Evolutionary conservation across 2,113 vertebrate species (phyloP).

Genomic region (Carassius carassius): DNA sequence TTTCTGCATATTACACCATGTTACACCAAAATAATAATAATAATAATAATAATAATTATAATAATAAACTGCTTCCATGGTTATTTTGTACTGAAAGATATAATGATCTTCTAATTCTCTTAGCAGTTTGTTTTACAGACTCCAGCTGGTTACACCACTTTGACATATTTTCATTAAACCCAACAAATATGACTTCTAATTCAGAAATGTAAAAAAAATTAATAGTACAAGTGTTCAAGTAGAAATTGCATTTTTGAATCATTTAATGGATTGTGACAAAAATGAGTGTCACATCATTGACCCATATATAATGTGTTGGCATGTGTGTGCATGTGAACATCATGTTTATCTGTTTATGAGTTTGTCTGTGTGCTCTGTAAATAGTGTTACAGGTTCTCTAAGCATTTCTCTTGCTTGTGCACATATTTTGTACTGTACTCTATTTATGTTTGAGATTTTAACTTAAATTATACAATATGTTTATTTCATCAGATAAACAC

Average conservation of each 20-base stretch:
- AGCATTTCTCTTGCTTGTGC: background rate
- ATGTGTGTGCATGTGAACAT: background rate
- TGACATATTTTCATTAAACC: background rate
- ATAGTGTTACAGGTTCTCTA: background rate
- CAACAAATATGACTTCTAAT: background rate
- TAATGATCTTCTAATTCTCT: background rate
- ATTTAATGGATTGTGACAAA: background rate
- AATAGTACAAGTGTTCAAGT: background rate
- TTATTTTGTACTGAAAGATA: background rate
- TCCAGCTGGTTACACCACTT: background rate
- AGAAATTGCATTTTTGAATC: background rate
- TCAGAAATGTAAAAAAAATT: background rate
- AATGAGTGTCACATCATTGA: background rate
- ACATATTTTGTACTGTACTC: constrained; percentile 3
- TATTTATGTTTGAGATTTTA: background rate
- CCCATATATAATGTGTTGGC: constrained; percentile 9
- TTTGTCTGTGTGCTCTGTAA: constrained; percentile 21
- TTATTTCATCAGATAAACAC: background rate
- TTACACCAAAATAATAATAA: too few species aligned
- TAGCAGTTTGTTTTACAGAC: background rate
- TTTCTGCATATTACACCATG: background rate
- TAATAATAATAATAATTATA: too few species aligned
- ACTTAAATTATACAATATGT: background rate
- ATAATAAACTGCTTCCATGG: background rate
- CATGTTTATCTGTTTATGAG: background rate